Base-by-base conservation (phyloP, 2,797 vertebrate genomes). In the Melanotaenia parkinsoni region DNA sequence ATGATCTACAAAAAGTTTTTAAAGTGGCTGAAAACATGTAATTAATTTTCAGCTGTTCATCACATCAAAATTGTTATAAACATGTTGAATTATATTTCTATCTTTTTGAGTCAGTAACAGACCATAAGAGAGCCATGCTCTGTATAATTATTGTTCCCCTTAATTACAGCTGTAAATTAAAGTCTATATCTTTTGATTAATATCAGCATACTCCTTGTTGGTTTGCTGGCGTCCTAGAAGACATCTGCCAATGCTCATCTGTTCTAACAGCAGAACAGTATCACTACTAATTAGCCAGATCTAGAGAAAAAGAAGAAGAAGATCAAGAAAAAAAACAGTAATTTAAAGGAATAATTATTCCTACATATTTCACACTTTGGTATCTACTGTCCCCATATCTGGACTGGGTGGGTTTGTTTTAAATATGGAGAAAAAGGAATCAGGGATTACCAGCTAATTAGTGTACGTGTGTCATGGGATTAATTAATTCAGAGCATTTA, bases 401-500 rank as follows among this genome's bases (percentile, higher is more conserved):
- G 90, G 89, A 92, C 87, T 70, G 82, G 86, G 74, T 80, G 78
- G 81, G 80, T 81, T 84, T 83, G 74, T 78, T 56, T 89, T 93
- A 91, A 92, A 92, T 91, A 93, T 86, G 89, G 75, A 88, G 80
- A 66, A 86, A 78, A 74, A 88, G 80, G 81, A 93, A 72, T 90
- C 64, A 69, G 90, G 89, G 90, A 93, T 89, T 91, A 85, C 69
- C 26, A 58, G 75, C 79, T 93, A 93, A 93, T 94, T 94, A 92
- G 78, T 87, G 76, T 38, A 40, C 51, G 38, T 73, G 83, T 72
- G 76, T 77, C 88, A 67, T 63, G 91, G 91, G 90, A 93, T 91
- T 93, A 90, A 94, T 94, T 93, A 90, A 91, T 83, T 88, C 76
- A 40, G 47, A 77, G 67, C 83, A 92, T 93, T 93, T 92, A 88